Conservation (phyloP, 2,113 vertebrate species). For the Polypterus senegalus region DNA sequence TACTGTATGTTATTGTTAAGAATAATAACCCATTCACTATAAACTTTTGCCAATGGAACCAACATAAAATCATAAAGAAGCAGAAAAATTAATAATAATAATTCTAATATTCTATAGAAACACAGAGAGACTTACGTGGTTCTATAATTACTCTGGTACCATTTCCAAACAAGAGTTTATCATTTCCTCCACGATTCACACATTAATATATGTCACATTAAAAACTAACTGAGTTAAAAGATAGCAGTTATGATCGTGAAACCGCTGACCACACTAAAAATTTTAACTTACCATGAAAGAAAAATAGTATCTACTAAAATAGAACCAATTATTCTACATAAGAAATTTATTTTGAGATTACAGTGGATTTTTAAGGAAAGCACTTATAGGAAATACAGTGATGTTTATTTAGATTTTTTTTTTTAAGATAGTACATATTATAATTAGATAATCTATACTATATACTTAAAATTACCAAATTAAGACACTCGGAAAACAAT, state of each 20-base stretch:
- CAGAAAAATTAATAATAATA: no score
- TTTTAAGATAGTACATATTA: no score
- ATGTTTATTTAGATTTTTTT: not conserved
- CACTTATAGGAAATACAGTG: not conserved
- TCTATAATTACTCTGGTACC: not conserved
- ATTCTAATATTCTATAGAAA: no score
- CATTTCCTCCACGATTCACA: conserved; percentile 1
- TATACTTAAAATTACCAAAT: no score
- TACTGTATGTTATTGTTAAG: no score
- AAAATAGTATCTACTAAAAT: not conserved
- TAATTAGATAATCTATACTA: no score
- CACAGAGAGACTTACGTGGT: not conserved
- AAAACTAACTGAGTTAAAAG: not conserved
- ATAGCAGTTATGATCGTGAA: not conserved
- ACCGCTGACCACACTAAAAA: not conserved
- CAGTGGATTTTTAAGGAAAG: not conserved
- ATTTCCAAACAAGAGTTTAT: not conserved
- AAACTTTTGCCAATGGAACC: no score
- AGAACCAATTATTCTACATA: not conserved
- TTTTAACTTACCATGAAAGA: not conserved
- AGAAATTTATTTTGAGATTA: not conserved
- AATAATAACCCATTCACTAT: no score
- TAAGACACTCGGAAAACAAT: no score
- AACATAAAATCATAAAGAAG: no score
- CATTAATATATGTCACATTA: not conserved